Evolutionary conservation across 2,888 invertebrate species (phyloP), one percentile per base, ranked within the genome.

Genomic region (Dryomyza anilis): DNA sequence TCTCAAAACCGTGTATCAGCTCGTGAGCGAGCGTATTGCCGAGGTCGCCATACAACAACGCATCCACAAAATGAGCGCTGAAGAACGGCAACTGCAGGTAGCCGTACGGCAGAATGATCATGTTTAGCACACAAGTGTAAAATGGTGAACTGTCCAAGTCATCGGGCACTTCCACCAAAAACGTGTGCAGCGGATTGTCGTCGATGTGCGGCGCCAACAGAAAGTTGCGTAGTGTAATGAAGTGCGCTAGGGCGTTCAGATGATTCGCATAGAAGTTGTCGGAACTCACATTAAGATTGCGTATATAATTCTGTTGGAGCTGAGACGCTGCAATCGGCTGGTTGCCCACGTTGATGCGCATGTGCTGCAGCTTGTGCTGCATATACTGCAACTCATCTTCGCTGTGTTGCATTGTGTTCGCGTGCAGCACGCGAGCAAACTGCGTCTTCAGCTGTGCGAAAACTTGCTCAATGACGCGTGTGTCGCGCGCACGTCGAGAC

Each of bases 21-120:
- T 79, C 78, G 57, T 79, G 78, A 14, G 80, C 79, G 53, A 80
- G 45, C 0, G 78, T 80, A 21, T 74, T 79, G 64, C 74, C 78
- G 65, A 79, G 50, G 23, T 79, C 78, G 8, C 79, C 79, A 39
- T 76, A 79, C 0, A 79, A 67, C 62, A 79, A 58, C 0, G 74
- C 74, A 1, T 80, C 76, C 76, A 78, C 77, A n/a, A 80, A 77
- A 16, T 73, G 69, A 0, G 68, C 66, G 23, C 74, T 69, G 45
- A 74, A 79, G 58, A 79, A 77, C 0, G 79, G 79, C 52, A 72
- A 43, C 64, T 74, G 76, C 0, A 78, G 68, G 27, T 80, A 80
- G 19, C 76, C 76, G 62, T 71, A 76, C 0, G 79, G 77, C 46
- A 79, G 68, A 2, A 78, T 73, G 45, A 79, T 75, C 29, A 74